Evolutionary conservation across 1,140 invertebrate species (phyloP).

Genomic region (Pomacea maculata): DNA sequence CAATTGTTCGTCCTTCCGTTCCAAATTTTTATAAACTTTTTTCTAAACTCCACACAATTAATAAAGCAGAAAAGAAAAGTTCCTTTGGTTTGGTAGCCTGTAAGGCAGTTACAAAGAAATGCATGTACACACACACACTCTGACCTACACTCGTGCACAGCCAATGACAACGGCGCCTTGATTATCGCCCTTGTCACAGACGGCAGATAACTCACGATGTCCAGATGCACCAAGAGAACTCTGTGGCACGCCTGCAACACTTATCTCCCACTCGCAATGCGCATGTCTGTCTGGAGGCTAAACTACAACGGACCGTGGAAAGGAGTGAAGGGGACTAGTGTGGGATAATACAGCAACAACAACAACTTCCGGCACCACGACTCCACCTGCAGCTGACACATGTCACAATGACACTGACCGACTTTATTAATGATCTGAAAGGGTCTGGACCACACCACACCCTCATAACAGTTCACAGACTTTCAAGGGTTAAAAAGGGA

Average conservation of each 20-base stretch:
- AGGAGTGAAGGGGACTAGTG: neutral
- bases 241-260: neutral
- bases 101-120: neutral
- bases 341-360: neutral
- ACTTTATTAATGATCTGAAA: too few species aligned
- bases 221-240: neutral
- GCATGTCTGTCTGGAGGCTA: neutral
- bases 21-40: neutral
- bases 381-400: neutral
- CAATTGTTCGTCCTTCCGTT: neutral
- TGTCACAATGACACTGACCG: too few species aligned
- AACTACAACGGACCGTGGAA: neutral
- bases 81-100: neutral
- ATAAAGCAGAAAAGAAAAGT: neutral
- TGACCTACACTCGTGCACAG: neutral
- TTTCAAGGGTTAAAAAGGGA: too few species aligned
- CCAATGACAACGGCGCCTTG: neutral
- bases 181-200: neutral
- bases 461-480: too few species aligned
- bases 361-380: neutral
- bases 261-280: neutral
- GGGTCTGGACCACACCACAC: too few species aligned
- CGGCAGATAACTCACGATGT: neutral
- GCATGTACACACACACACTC: neutral
- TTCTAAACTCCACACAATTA: neutral